phyloP scores from a whole-genome alignment of 1,140 invertebrate species.

The Babylonia areolata region DNA sequence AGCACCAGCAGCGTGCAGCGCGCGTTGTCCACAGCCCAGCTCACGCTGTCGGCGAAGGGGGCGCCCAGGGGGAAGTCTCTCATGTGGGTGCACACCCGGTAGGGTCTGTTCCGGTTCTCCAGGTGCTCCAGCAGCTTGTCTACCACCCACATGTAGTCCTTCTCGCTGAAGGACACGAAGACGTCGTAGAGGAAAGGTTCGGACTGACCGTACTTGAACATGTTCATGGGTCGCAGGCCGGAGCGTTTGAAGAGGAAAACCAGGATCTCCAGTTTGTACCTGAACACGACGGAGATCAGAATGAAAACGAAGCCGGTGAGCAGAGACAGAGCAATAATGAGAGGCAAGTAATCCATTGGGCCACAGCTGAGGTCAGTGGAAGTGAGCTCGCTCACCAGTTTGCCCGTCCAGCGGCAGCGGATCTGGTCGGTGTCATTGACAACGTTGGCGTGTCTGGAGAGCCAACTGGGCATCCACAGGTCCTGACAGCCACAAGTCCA shows the following conservation, averaged over 20 bases:
- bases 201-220: conserved; percentile 26
- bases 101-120: conserved; percentile 88
- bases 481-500: conserved; percentile 45
- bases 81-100: conserved; percentile 93
- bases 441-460: conserved; percentile 22
- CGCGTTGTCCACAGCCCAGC: conserved; percentile 80
- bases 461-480: conserved; percentile 47
- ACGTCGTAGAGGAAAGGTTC: conserved; percentile 82
- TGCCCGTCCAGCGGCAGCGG: conserved; percentile 34
- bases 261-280: conserved; percentile 39
- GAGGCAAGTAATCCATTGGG: not conserved
- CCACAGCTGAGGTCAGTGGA: conserved; percentile 40
- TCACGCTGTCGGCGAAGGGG: conserved; percentile 81
- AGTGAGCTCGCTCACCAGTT: conserved; percentile 37
- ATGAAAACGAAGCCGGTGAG: conserved; percentile 27
- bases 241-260: conserved; percentile 40
- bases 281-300: conserved; percentile 23
- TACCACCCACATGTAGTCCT: conserved; percentile 92
- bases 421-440: conserved; percentile 24
- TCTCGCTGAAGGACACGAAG: conserved; percentile 93
- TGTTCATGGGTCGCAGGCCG: conserved; percentile 29
- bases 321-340: conserved; percentile 24
- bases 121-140: conserved; percentile 89
- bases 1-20: conserved; percentile 81
- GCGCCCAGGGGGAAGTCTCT: conserved; percentile 90